Conservation (phyloP, 2,113 vertebrate species). For the Psophia crepitans region DNA sequence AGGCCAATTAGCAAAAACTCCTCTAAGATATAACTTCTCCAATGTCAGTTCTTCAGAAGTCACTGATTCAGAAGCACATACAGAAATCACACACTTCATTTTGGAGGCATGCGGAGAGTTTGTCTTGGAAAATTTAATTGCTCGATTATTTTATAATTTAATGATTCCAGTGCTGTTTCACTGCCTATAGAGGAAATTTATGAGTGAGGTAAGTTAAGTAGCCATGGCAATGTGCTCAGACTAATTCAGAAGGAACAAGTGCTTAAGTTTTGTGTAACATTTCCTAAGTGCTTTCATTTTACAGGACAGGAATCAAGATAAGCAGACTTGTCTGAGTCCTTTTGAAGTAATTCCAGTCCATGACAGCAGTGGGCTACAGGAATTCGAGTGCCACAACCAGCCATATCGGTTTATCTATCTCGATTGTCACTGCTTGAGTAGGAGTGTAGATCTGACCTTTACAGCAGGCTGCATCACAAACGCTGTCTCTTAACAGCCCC, state of each 20-base stretch:
- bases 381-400: not conserved
- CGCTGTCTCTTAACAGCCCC: not conserved
- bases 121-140: not conserved
- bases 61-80: not conserved
- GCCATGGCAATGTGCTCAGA: not conserved
- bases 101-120: not conserved
- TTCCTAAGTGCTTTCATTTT: not conserved
- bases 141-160: not conserved
- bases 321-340: not conserved
- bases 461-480: not conserved
- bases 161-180: not conserved
- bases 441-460: not conserved
- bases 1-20: not conserved
- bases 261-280: rapidly evolving
- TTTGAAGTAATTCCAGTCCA: not conserved
- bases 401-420: not conserved
- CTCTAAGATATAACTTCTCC: not conserved
- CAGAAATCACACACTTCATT: not conserved
- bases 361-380: not conserved
- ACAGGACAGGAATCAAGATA: not conserved
- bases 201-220: not conserved
- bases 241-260: not conserved
- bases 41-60: rapidly evolving
- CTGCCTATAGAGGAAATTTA: not conserved
- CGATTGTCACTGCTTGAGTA: not conserved